These are phyloP conservation scores for Penaeus indicus DNA, from an alignment of 1,140 invertebrate species.

Conservation along the genomic window DNA sequence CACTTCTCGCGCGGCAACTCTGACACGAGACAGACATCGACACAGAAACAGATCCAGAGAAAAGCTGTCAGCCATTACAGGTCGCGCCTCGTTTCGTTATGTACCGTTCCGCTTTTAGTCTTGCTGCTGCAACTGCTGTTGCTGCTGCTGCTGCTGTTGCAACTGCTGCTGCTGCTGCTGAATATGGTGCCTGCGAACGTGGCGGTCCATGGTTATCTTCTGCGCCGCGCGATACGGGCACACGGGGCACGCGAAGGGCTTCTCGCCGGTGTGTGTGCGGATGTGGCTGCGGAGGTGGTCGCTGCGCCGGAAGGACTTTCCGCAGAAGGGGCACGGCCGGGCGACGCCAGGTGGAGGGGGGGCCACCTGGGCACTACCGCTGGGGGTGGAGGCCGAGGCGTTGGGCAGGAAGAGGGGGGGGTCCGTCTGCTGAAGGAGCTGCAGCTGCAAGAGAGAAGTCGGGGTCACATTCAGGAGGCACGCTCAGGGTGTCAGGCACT, in stretches of 20 bases:
- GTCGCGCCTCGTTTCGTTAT: too few species aligned
- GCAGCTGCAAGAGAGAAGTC: slow-evolving; percentile 57
- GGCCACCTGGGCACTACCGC: slow-evolving; percentile 18
- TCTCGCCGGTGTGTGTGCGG: slow-evolving; percentile 58
- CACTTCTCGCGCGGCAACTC: too few species aligned
- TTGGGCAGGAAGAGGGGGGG: background rate
- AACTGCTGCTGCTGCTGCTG: slow-evolving; percentile 53
- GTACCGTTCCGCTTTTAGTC: slow-evolving; percentile 2
- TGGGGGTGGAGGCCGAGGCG: too few species aligned
- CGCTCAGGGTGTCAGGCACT: slow-evolving; percentile 33
- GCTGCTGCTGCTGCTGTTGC: slow-evolving; percentile 22
- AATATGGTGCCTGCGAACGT: slow-evolving; percentile 52
- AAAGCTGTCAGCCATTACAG: too few species aligned
- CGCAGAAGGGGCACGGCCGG: slow-evolving; percentile 53
- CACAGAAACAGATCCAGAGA: too few species aligned
- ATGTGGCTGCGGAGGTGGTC: slow-evolving; percentile 61
- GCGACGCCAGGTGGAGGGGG: slow-evolving; percentile 17
- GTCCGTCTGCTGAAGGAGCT: slow-evolving; percentile 44
- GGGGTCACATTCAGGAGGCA: too few species aligned
- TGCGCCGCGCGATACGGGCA: slow-evolving; percentile 56
- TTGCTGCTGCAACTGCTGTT: slow-evolving; percentile 32
- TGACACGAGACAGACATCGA: too few species aligned
- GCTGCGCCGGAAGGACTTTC: slow-evolving; percentile 55
- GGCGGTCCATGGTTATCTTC: slow-evolving; percentile 57
- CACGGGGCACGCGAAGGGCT: slow-evolving; percentile 55